A percentile compares a stretch with the other conserved stretches of the same genome.
These are phyloP conservation scores for Phaethornis superciliosus DNA, from an alignment of 2,113 vertebrate species.

Conservation along the genomic window DNA sequence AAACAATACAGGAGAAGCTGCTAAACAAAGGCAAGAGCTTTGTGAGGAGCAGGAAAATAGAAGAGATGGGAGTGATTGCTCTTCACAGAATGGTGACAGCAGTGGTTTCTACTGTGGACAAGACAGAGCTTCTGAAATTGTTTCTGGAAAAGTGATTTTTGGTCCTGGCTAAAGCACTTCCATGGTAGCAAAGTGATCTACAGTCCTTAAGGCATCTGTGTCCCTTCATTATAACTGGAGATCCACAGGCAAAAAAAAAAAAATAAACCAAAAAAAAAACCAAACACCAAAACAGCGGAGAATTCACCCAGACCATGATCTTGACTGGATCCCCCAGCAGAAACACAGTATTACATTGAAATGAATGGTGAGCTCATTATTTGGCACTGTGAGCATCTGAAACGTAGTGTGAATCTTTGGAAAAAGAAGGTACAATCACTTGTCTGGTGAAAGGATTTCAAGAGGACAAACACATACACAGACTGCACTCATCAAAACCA, in stretches of 20 bases:
- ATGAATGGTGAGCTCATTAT: background rate
- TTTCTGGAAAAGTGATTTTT: background rate
- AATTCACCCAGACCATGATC: background rate
- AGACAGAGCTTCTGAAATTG: background rate
- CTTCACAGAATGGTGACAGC: background rate
- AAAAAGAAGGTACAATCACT: background rate
- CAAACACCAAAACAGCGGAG: background rate
- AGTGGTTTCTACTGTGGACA: background rate
- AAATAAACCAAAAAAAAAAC: too few relatives aligned
- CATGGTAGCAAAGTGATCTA: accelerated
- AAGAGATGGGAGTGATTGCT: background rate
- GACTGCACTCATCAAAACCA: background rate
- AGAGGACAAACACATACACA: background rate
- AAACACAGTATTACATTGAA: background rate
- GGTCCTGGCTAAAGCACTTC: background rate
- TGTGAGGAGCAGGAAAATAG: background rate
- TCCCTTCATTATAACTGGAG: background rate
- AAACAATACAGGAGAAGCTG: background rate
- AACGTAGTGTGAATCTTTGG: background rate
- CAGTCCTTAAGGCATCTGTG: background rate
- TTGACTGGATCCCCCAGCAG: background rate
- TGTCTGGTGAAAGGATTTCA: background rate
- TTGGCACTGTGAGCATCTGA: background rate
- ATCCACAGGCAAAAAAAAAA: background rate
- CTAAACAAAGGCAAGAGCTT: background rate